Percentiles rank a stretch among this genome's conserved stretches.
phyloP scores from a whole-genome alignment of 2,797 vertebrate species.

The Nasua narica region DNA sequence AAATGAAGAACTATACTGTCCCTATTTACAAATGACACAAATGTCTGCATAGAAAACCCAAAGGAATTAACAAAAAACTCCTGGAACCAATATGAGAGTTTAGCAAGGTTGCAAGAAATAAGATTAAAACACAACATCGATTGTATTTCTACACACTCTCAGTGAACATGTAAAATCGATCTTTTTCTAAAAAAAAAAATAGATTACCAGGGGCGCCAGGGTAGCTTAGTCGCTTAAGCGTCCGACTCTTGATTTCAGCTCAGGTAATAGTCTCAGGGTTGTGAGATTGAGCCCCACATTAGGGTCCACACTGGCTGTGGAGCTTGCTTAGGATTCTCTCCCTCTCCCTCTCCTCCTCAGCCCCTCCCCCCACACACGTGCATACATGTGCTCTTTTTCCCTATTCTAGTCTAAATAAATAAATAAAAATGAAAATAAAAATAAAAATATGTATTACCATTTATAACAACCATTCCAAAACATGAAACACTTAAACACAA shows the following conservation, averaged over 20 bases:
- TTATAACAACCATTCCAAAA: neutral
- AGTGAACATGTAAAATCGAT: neutral
- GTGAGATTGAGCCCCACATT: too few species aligned
- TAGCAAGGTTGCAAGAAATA: neutral
- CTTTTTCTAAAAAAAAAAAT: neutral
- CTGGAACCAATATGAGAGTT: neutral
- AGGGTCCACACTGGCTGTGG: neutral
- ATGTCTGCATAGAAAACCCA: neutral
- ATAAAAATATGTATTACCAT: neutral
- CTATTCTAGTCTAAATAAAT: neutral
- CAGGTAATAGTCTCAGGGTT: neutral
- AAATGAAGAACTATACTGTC: neutral
- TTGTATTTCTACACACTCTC: neutral
- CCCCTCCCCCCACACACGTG: neutral
- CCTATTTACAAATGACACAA: neutral
- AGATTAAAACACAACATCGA: neutral
- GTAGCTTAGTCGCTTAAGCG: neutral
- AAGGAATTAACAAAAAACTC: neutral
- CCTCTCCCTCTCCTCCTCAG: neutral
- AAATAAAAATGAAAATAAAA: neutral
- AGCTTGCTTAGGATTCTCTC: neutral
- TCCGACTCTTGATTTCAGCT: neutral
- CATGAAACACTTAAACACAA: neutral
- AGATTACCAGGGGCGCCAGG: neutral
- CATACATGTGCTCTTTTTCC: neutral